These are phyloP conservation scores for Cyprinodon variegatus DNA, from an alignment of 2,113 vertebrate species.

Conservation along the genomic window DNA sequence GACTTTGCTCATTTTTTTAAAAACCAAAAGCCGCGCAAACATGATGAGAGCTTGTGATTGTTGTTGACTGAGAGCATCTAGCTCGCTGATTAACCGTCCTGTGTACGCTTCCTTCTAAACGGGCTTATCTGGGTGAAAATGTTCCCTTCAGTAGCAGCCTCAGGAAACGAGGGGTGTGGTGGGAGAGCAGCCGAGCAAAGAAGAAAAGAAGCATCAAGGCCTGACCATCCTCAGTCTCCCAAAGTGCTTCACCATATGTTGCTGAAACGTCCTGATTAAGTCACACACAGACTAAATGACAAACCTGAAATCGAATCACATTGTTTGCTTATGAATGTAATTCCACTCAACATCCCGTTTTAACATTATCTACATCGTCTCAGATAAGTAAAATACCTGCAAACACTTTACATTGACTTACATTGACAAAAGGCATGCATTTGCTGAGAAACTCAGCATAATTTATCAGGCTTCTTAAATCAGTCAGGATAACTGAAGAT, in stretches of 20 bases:
- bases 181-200: not conserved
- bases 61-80: slow-evolving; percentile 71
- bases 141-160: slow-evolving; percentile 49
- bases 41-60: slow-evolving; percentile 66
- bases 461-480: slow-evolving; percentile 41
- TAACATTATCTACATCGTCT: not conserved
- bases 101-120: slow-evolving; percentile 55
- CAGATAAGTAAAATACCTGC: too few species aligned
- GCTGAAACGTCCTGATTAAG: not conserved
- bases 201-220: slow-evolving; percentile 15
- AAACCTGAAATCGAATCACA: not conserved
- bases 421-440: not conserved
- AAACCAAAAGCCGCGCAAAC: slow-evolving; percentile 50
- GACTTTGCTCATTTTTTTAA: slow-evolving; percentile 28
- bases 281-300: too few species aligned
- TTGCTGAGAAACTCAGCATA: not conserved
- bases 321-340: not conserved
- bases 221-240: slow-evolving; percentile 20
- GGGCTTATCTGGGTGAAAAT: slow-evolving; percentile 74
- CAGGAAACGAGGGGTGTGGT: slow-evolving; percentile 67
- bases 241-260: not conserved
- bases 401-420: too few species aligned
- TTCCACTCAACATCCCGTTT: not conserved
- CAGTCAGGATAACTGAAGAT: slow-evolving; percentile 6
- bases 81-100: slow-evolving; percentile 65